These are phyloP conservation scores for Ailuropoda melanoleuca DNA, from an alignment of 2,113 vertebrate species.

Conservation along the genomic window DNA sequence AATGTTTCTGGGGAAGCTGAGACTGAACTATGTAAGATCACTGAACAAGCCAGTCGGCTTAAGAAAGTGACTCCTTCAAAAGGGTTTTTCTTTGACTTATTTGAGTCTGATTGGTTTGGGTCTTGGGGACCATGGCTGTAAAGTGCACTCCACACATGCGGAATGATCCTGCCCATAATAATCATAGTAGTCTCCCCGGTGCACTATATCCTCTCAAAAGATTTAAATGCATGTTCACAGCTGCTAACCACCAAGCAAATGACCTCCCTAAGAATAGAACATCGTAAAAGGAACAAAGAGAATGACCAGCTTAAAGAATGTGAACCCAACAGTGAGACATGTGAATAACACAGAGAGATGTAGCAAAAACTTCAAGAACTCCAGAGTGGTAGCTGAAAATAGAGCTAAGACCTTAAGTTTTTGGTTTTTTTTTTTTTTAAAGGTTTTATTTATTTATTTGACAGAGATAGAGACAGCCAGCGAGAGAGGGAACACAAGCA, in stretches of 20 bases:
- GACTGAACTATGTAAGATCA: background rate
- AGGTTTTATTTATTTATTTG: too few relatives aligned
- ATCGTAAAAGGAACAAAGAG: background rate
- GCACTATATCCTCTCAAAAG: background rate
- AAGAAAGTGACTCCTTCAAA: background rate
- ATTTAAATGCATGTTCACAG: background rate
- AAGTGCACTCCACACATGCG: background rate
- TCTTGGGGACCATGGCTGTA: background rate
- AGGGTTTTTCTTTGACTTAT: background rate
- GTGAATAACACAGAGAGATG: background rate
- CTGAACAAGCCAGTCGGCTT: background rate
- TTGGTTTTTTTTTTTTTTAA: too few relatives aligned
- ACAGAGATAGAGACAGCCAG: too few relatives aligned
- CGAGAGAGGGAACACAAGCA: too few relatives aligned
- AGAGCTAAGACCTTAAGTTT: background rate
- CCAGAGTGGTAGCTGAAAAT: background rate
- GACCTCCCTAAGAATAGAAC: background rate
- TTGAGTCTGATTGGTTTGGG: background rate
- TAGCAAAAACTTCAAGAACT: background rate
- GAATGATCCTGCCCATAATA: background rate
- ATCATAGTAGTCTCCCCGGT: background rate
- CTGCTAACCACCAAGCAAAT: background rate
- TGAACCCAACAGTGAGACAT: background rate
- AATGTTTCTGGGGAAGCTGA: background rate
- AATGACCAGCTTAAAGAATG: background rate